Percentiles rank a stretch among this genome's conserved stretches.
These are phyloP conservation scores for Mustelus asterias DNA, from an alignment of 2,113 vertebrate species.

Conservation along the genomic window DNA sequence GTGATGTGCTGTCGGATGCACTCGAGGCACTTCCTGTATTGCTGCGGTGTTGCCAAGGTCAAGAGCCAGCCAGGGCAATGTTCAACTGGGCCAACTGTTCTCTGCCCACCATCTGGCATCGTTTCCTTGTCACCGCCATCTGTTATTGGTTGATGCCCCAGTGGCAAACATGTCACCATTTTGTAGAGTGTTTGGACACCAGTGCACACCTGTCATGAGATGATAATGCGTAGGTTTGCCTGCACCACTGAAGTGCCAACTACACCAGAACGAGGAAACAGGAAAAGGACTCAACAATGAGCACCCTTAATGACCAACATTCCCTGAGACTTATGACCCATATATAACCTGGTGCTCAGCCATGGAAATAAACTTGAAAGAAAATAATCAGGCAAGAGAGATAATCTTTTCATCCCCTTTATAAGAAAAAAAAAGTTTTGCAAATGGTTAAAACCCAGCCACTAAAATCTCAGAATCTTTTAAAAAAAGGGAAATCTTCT, in stretches of 20 bases:
- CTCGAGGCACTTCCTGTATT: neutral
- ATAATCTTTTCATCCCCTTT: neutral
- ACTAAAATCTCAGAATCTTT: neutral
- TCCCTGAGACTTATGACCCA: neutral
- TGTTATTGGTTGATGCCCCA: neutral
- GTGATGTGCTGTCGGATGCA: neutral
- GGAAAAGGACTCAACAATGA: neutral
- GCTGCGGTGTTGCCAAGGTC: neutral
- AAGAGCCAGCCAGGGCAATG: too few species aligned
- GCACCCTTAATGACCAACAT: neutral
- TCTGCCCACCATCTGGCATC: neutral
- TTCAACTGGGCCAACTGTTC: neutral
- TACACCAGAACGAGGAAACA: neutral
- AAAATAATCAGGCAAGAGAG: neutral
- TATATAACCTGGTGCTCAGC: neutral
- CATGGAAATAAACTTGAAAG: neutral
- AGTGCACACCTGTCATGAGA: neutral
- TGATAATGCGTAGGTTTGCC: neutral
- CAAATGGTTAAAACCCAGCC: neutral
- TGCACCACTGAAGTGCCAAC: neutral
- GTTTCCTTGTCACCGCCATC: neutral
- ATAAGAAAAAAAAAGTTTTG: neutral
- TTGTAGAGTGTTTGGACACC: neutral
- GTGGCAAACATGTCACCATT: neutral
- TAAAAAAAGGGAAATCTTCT: neutral